These are phyloP conservation scores for Hyppa rectilinea DNA, from an alignment of 2,888 invertebrate species.

Conservation along the genomic window DNA sequence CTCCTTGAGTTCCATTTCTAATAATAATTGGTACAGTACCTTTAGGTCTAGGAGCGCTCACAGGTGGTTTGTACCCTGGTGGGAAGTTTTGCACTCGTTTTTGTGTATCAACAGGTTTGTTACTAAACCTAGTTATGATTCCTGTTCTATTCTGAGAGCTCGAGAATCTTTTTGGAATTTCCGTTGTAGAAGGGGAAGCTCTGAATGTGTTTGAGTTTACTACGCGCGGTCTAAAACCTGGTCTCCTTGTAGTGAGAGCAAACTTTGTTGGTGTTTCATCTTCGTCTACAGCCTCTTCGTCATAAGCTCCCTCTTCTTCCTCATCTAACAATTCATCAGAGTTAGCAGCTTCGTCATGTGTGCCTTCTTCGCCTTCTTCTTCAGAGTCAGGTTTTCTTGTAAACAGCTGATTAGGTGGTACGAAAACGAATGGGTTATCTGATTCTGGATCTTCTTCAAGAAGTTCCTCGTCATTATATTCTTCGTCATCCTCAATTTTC, in stretches of 20 bases:
- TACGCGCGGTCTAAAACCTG: conserved; percentile 80
- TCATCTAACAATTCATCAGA: conserved; percentile 72
- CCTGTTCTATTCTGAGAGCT: conserved; percentile 79
- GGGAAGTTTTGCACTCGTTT: conserved; percentile 87
- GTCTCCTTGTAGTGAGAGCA: conserved; percentile 78
- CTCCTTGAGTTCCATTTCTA: conserved; percentile 65
- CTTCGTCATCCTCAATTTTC: conserved; percentile 80
- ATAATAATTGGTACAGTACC: conserved; percentile 29
- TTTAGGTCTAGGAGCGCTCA: conserved; percentile 52
- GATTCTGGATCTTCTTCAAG: conserved; percentile 79
- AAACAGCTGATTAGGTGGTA: conserved; percentile 85
- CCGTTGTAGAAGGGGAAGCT: conserved; percentile 84
- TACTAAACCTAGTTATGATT: conserved; percentile 78
- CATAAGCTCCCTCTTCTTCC: conserved; percentile 72
- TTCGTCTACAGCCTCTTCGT: conserved; percentile 74
- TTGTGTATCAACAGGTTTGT: conserved; percentile 79
- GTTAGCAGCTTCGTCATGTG: conserved; percentile 51
- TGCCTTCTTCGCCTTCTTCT: conserved; percentile 68
- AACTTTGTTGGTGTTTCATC: conserved; percentile 70
- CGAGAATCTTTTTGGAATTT: conserved; percentile 77
- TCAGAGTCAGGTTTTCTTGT: conserved; percentile 81
- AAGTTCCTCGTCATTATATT: conserved; percentile 82
- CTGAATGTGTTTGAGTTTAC: conserved; percentile 87
- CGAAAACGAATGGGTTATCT: conserved; percentile 84
- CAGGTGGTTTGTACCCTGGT: conserved; percentile 79